Percentiles rank a stretch among this genome's conserved stretches.
Conservation (phyloP, 2,888 invertebrate species). For the Daptonema setosum region DNA sequence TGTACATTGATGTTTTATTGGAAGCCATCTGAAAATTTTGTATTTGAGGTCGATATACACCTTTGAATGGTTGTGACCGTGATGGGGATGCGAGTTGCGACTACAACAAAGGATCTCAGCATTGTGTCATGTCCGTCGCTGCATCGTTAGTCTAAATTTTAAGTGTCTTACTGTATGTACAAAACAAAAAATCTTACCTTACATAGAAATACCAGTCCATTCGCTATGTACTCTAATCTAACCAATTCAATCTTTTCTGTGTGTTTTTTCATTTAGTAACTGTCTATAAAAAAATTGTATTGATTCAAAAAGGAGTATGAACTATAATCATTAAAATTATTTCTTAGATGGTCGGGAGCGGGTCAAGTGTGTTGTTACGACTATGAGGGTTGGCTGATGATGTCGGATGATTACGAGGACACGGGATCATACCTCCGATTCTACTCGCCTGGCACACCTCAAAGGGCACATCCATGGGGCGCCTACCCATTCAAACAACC, state of each 20-base stretch:
- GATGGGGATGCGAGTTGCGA: constrained; percentile 58
- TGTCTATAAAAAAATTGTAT: background rate
- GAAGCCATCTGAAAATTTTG: too few species aligned
- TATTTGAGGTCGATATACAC: constrained; percentile 64
- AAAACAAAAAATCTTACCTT: too few species aligned
- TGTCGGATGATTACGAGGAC: constrained; percentile 68
- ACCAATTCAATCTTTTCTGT: background rate
- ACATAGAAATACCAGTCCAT: too few species aligned
- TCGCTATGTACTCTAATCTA: too few species aligned
- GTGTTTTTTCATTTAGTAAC: background rate
- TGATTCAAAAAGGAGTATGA: too few species aligned
- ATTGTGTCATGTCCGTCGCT: constrained; percentile 69
- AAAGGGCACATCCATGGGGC: constrained; percentile 36
- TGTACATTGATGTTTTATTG: too few species aligned
- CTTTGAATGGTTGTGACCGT: constrained; percentile 66
- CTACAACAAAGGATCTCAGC: constrained; percentile 63
- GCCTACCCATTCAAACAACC: constrained; percentile 52
- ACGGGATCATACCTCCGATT: constrained; percentile 28
- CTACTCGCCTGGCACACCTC: constrained; percentile 68
- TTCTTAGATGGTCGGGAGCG: constrained; percentile 29
- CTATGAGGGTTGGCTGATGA: constrained; percentile 62
- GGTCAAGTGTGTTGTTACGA: constrained; percentile 94
- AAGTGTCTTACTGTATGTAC: too few species aligned
- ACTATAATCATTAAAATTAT: too few species aligned
- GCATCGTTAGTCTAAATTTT: too few species aligned